Evolutionary conservation across 1,140 invertebrate species (phyloP).

Genomic region (Phenacoccus solenopsis): DNA sequence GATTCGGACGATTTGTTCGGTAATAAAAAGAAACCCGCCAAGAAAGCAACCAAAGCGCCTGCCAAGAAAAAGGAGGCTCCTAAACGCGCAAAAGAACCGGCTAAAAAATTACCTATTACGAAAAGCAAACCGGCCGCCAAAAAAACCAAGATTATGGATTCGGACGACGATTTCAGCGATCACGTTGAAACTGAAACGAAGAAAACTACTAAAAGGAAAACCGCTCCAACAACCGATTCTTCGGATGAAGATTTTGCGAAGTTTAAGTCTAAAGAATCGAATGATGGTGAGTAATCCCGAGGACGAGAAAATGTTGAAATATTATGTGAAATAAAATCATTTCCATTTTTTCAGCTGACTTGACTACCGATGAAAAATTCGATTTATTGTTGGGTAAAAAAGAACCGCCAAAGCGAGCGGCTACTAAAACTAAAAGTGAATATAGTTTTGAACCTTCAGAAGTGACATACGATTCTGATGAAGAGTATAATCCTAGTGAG

Average conservation of each 20-base stretch:
- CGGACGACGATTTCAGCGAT: not conserved
- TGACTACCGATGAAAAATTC: not conserved
- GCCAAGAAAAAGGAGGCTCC: conserved; percentile 18
- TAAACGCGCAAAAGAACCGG: conserved; percentile 19
- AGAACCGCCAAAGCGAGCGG: not conserved
- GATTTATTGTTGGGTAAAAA: not conserved
- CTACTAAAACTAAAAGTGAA: not conserved
- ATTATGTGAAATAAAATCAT: not conserved
- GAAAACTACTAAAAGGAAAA: not conserved
- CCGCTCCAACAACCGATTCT: not conserved
- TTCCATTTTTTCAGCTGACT: not conserved
- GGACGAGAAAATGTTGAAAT: not conserved
- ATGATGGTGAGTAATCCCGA: not conserved
- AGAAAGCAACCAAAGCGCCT: not conserved
- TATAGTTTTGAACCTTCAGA: not conserved
- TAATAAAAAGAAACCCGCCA: not conserved
- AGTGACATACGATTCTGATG: not conserved
- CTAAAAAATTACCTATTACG: conserved; percentile 8
- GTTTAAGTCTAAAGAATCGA: not conserved
- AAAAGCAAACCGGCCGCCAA: not conserved
- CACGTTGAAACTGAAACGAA: not conserved
- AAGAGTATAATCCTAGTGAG: not conserved
- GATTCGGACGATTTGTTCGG: not conserved
- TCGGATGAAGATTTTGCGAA: not conserved
- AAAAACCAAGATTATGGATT: conserved; percentile 5